Base-by-base conservation (phyloP, 2,888 invertebrate species). In the Morpho helenor region DNA sequence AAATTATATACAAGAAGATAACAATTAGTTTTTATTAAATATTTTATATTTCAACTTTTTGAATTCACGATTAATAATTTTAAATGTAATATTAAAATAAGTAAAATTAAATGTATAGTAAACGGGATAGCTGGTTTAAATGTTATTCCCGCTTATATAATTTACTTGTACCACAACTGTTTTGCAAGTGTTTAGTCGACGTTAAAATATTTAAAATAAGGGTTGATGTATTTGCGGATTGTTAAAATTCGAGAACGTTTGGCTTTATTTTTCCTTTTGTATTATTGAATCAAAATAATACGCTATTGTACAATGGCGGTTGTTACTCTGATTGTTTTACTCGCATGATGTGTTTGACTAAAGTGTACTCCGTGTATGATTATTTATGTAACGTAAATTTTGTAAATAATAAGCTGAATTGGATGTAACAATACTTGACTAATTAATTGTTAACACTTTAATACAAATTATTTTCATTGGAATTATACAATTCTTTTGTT, bases 201-300 rank as follows among this genome's bases (percentile, higher is more conserved):
- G 75, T 78, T 83, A 77, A 85, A 84, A 82, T 84, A 82, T 87
- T 78, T 74, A 80, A 68, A 40, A 65, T 62, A 70, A 76, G 80
- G 83, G 83, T 77, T 76, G 73, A 65, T 66, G 68, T 79, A 74
- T 80, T 82, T 79, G 73, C 68, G 69, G 66, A 78, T 80, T 80
- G 82, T 82, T 80, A 76, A 69, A 71, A 69, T 68, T 74, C 66
- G 68, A 77, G 74, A 73, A 73, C 68, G 73, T 83, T 80, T 79
- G 73, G 68, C 72, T 74, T 73, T 70, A 61, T 75, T 67, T 70
- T 68, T 70, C 73, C 73, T 72, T 79, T 75, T 67, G 66, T 66
- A 61, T 57, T 59, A 61, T 44, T 55, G 48, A 43, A 55, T 39
- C 43, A 55, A 39, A 49, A 55, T 49, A 39, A 49, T 8, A 46